Evolutionary conservation across 2,113 vertebrate species (phyloP), one percentile per base, ranked within the genome.

Genomic region (Heloderma charlesbogerti): DNA sequence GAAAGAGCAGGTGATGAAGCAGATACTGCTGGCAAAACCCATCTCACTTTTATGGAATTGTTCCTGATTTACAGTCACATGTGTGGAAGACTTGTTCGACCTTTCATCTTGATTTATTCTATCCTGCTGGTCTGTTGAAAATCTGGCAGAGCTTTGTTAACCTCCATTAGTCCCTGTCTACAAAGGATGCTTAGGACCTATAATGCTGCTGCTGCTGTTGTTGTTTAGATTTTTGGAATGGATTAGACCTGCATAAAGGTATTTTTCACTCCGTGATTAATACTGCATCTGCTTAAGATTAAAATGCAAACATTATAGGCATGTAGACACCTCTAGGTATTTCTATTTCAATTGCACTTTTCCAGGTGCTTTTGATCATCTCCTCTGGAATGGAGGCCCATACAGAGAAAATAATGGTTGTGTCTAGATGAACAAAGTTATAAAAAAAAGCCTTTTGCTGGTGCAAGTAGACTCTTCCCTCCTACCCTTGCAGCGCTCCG

Each of bases 61-160:
- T 81, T 77, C 31, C 20, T 91, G 90, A 91, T 87, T 87, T 82
- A 82, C 69, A 31, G n/a, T 72, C 51, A 60, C 48, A 22, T 31
- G 40, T 57, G 2, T 63, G 54, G 79, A 40, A 29, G 69, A 54
- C 63, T 81, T 72, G 74, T n/a, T 37, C 20, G 20, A 6, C 34
- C 31, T 72, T 74, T 91, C 20, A 87, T 74, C 34, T 87, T 91
- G 90, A 81, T 87, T 91, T 82, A 81, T 74, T 60, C 77, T 45
- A 27, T 81, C 51, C 15, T 43, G 9, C 51, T 45, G 51, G 8
- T 43, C 34, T 82, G 8, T 45, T 80, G 27, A 74, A 67, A 87
- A 57, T 57, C 78, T 87, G 84, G 78, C 78, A 87, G 77, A 82
- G 31, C 31, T 75, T 51, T 48, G 40, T 87, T 91, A 54, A 60